Base-by-base conservation (phyloP, 2,888 invertebrate genomes). In the Latheticus oryzae region DNA sequence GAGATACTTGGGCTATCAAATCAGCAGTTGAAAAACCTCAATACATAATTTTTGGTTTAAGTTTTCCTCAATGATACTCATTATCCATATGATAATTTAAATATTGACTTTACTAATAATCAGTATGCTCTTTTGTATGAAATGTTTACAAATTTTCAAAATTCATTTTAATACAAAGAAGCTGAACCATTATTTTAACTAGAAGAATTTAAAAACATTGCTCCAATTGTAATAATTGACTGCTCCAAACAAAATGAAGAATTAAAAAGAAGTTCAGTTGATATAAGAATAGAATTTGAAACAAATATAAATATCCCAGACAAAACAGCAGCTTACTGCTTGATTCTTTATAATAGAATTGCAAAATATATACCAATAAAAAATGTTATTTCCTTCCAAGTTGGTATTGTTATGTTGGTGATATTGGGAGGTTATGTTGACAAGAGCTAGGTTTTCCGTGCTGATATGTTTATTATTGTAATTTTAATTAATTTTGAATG, bases 31-130 rank as follows among this genome's bases (percentile, higher is more conserved):
- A 60, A 24, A 58, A 42, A 64, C 76, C 76, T 1, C 57, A 76
- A 40, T 78, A 63, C 60, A 57, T 78, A 9, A 72, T 78, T 30
- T 26, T 77, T 11, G 76, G 68, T 5, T 70, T 77, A 23, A 9
- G 9, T 55, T 15, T 59, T 42, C 42, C 33, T 55, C 17, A 59
- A 59, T 54, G 40, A 48, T 26, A 37, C 4, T 15, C 24, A 1
- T 35, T 58, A 26, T 24, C 5, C 5, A 24, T 24, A 24, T 24
- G 24, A 24, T 2, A 24, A 24, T 24, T 2, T 24, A 24, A 24
- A 24, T 24, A 24, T 24, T 8, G 9, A 24, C 9, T 24, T 24
- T 9, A 24, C n/a, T 24, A 24, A 24, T 9, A 24, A 24, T 9
- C 24, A 24, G 24, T 24, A 24, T 24, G 24, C 24, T 24, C 24